Base-by-base conservation (phyloP, 2,797 vertebrate genomes). In the Sebastes cheni region DNA sequence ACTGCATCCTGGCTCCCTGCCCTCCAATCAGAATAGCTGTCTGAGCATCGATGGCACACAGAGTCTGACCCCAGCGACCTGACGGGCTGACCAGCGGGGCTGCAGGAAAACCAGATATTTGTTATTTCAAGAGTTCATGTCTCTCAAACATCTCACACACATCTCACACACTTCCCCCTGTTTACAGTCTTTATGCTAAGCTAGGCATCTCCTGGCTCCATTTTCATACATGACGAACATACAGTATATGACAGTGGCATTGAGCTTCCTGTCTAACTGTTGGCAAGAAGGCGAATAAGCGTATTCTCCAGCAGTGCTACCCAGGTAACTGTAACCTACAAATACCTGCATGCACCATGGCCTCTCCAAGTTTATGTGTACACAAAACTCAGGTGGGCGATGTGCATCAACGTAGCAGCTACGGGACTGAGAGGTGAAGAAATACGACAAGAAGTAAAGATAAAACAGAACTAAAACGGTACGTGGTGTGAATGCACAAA, bases 21-120 rank as follows among this genome's bases (percentile, higher is more conserved):
- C 96, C 95, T 85, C 96, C 95, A 23, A 96, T 95, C 65, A 96
- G 91, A 83, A 96, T 95, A 12, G 93, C 95, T 4, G 96, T 96
- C 85, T 96, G 94, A 67, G 93, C 75, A 50, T 96, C 95, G 29
- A 96, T 93, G 64, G 94, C 93, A 81, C 95, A 96, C 14, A 96
- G 80, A 6, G 93, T 94, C 81, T 94, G 95, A 78, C 95, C 96
- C 96, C 96, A 96, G 72, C 96, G 95, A 10, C 93, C 94, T 1
- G 95, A 95, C 1, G 95, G 95, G 69, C 69, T 58, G 65, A 84
- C 74, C 83, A 83, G 6, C 0, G 68, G 76, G 23, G 88, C 94
- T 95, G 73, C 58, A 52, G 76, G 59, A 12, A 25, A 50, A 77
- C 14, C 30, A 64, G 18, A 75, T 6, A 32, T 14, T 20, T 39